phyloP scores from a whole-genome alignment of 2,113 vertebrate genomes.

The Antennarius striatus region DNA sequence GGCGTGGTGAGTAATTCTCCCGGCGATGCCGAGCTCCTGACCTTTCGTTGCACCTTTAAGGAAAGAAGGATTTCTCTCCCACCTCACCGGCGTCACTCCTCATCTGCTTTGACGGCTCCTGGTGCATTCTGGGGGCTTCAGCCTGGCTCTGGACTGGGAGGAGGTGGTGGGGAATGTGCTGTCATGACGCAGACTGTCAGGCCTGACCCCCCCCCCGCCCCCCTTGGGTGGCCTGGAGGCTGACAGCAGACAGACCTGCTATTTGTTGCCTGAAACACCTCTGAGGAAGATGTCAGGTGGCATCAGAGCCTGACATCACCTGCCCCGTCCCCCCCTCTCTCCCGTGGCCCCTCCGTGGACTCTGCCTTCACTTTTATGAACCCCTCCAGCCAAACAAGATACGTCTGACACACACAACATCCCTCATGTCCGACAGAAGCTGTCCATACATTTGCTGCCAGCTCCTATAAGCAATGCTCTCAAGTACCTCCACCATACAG shows the following conservation, averaged over 20 bases:
- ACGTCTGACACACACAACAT: conserved; percentile 24
- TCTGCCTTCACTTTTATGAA: conserved; percentile 50
- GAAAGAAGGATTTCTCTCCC: conserved; percentile 59
- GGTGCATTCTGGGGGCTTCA: conserved; percentile 57
- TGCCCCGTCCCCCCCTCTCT: conserved; percentile 16
- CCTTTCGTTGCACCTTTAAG: conserved; percentile 74
- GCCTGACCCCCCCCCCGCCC: conserved; percentile 66
- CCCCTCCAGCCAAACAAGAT: conserved; percentile 33
- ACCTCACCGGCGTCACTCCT: conserved; percentile 58
- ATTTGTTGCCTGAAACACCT: conserved; percentile 74
- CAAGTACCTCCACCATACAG: conserved; percentile 2
- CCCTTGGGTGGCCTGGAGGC: conserved; percentile 62
- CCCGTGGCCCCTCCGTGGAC: conserved; percentile 33
- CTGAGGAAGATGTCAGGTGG: conserved; percentile 71
- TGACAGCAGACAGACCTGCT: conserved; percentile 76
- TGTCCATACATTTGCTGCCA: neutral
- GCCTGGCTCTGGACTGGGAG: conserved; percentile 37
- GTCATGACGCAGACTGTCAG: conserved; percentile 66
- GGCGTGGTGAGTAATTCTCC: conserved; percentile 71
- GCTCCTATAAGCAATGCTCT: conserved; percentile 12
- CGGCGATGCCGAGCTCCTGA: conserved; percentile 64
- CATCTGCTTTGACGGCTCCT: conserved; percentile 64
- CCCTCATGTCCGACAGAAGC: neutral
- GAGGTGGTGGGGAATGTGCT: conserved; percentile 31
- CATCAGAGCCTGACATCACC: conserved; percentile 58